phyloP scores from a whole-genome alignment of 1,140 invertebrate genomes.

The Hirudo medicinalis region DNA sequence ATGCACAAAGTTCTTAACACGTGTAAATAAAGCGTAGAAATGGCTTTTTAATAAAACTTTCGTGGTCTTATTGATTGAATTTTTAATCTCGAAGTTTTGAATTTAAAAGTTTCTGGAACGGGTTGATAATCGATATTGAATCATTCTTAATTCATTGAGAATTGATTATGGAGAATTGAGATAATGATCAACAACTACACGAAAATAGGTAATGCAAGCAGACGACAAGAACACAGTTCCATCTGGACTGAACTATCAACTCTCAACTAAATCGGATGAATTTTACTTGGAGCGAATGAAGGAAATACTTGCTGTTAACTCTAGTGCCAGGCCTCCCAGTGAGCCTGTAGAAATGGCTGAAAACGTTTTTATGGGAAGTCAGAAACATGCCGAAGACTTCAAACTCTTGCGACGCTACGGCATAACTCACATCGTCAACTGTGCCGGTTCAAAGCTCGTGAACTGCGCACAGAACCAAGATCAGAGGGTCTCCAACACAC shows the following conservation, averaged over 20 bases:
- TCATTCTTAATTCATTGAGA: no score
- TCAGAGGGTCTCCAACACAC: background rate
- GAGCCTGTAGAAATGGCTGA: constrained; percentile 13
- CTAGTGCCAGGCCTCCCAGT: constrained; percentile 17
- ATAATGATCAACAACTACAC: background rate
- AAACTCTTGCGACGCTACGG: constrained; percentile 16
- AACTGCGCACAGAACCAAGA: constrained; percentile 12
- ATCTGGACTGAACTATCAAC: background rate
- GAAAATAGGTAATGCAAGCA: background rate
- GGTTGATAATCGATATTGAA: background rate
- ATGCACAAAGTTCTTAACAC: no score
- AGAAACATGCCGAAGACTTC: constrained; percentile 23
- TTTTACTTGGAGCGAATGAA: constrained; percentile 20
- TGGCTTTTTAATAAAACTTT: no score
- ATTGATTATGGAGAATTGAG: background rate
- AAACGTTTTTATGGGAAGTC: constrained; percentile 21
- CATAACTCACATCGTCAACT: constrained; percentile 23
- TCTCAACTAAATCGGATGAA: background rate
- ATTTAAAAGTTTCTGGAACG: background rate
- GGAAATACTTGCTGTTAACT: constrained; percentile 20
- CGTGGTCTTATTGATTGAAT: no score
- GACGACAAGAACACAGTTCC: background rate
- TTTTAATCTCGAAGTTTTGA: background rate
- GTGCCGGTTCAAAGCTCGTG: constrained; percentile 15
- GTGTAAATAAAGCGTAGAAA: no score